phyloP scores from a whole-genome alignment of 2,888 invertebrate species.

The Arrhopalites spinosus region DNA sequence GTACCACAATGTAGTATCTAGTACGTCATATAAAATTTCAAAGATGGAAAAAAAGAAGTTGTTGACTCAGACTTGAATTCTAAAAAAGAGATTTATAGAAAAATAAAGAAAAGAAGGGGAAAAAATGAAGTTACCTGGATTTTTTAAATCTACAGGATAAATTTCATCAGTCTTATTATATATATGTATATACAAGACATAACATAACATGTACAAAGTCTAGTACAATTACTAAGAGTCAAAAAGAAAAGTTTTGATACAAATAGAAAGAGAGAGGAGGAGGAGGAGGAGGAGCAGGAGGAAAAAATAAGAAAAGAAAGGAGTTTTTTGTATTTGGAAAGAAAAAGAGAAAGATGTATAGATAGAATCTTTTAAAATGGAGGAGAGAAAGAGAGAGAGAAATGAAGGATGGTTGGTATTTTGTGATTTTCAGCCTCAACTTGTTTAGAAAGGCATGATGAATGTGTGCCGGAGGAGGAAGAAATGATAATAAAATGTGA shows the following conservation, averaged over 20 bases:
- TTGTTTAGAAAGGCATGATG: too few relatives aligned
- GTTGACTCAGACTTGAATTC: too few relatives aligned
- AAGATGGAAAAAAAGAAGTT: too few relatives aligned
- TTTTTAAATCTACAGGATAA: not conserved
- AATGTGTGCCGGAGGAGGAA: not conserved
- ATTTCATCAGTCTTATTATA: not conserved
- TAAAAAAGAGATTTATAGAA: too few relatives aligned
- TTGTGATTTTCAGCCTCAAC: too few relatives aligned
- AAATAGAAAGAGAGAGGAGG: not conserved
- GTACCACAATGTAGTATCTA: too few relatives aligned
- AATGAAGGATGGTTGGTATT: not conserved
- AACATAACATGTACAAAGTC: too few relatives aligned
- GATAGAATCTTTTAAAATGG: not conserved
- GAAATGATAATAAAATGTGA: slow-evolving; percentile 2
- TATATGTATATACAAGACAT: too few relatives aligned
- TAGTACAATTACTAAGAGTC: not conserved
- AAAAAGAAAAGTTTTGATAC: not conserved
- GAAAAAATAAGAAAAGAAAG: not conserved
- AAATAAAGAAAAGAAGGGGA: not conserved
- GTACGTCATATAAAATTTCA: too few relatives aligned
- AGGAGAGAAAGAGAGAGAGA: not conserved
- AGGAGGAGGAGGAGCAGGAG: not conserved
- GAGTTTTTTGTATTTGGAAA: not conserved
- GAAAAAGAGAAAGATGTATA: not conserved
- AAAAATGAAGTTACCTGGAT: too few relatives aligned